These are phyloP conservation scores for Amyelois transitella DNA, from an alignment of 1,140 invertebrate species.

Conservation along the genomic window DNA sequence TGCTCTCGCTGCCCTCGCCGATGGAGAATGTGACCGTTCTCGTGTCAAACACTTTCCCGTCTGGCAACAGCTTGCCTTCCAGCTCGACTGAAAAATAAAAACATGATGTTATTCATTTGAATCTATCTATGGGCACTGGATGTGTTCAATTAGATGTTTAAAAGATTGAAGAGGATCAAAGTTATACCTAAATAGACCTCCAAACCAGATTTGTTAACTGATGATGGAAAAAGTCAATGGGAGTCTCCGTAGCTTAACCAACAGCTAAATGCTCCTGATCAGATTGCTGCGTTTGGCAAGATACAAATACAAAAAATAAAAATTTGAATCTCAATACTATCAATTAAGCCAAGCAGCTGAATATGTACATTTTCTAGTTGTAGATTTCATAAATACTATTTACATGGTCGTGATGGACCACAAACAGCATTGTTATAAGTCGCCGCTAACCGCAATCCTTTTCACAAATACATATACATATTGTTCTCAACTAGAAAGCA, in stretches of 20 bases:
- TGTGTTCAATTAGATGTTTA: background rate
- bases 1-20: conserved; percentile 88
- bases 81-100: conserved; percentile 80
- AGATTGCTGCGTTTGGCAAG: too few species aligned
- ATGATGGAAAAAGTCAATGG: too few species aligned
- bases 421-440: background rate
- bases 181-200: too few species aligned
- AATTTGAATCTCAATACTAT: too few species aligned
- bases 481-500: background rate
- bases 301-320: too few species aligned
- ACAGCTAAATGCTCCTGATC: too few species aligned
- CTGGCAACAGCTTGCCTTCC: conserved; percentile 77
- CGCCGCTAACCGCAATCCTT: background rate
- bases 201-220: too few species aligned
- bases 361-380: too few species aligned
- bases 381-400: too few species aligned
- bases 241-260: too few species aligned
- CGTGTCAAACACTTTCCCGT: conserved; percentile 56
- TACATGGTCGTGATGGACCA: background rate
- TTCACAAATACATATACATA: background rate
- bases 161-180: too few species aligned
- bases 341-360: too few species aligned
- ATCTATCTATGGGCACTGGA: background rate
- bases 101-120: background rate
- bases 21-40: conserved; percentile 87